Base-by-base conservation (phyloP, 2,888 invertebrate species). In the Pollenia angustigena region DNA sequence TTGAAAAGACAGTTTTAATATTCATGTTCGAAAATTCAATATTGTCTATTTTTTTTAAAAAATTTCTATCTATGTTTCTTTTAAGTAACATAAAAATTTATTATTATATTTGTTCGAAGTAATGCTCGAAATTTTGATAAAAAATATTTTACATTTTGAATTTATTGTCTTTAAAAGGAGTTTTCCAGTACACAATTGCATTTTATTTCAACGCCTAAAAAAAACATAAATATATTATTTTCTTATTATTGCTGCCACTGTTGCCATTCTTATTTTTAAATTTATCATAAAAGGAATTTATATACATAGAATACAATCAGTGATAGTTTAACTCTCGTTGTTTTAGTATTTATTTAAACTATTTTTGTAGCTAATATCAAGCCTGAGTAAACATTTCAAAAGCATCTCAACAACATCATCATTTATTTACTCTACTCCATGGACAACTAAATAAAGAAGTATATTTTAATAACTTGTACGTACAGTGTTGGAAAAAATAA, bases 331-430 rank as follows among this genome's bases (percentile, higher is more conserved):
- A 11, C 32, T 74, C 74, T 48, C 40, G n/a, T 46, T 64, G 16
- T 64, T 64, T 44, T 23, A n/a, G n/a, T n/a, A 6, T 64, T 40
- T 52, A 62, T 54, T 71, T 68, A 14, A 16, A 23, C 11, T 46
- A 48, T 23, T 52, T 42, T 54, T 74, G 40, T 44, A 78, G 54
- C 68, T 81, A 68, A 78, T 68, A 74, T 52, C 74, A 68, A 50
- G 60, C 58, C 42, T 78, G 71, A 82, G 71, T 75, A 56, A 79
- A 82, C 58, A 23, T 3, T 86, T 86, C 56, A 79, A 74, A 81
- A 79, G 75, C 68, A 85, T 66, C 66, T 74, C 14, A 72, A 68
- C 76, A 68, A 52, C 64, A 46, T 44, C 54, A 71, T 50, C 69
- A 18, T 40, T 58, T 58, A 32, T 58, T 7, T 74, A 50, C 50